Evolutionary conservation across 2,113 vertebrate genomes (phyloP).

Genomic region (Rhadina sibilatrix): DNA sequence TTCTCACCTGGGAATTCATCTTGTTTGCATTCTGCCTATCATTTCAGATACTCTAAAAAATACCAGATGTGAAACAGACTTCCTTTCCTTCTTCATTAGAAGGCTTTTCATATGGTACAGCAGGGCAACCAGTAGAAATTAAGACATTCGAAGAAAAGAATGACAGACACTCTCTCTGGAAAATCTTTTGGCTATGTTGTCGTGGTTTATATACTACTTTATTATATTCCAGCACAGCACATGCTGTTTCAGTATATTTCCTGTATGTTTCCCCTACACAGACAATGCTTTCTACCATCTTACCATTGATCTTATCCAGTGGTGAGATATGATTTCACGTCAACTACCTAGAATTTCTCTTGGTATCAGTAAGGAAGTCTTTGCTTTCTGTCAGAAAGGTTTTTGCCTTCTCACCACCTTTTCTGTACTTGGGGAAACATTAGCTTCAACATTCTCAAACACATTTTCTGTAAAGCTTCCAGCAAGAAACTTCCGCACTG

Average conservation of each 20-base stretch:
- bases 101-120: background rate
- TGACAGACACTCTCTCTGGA: background rate
- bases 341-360: background rate
- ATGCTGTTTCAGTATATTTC: background rate
- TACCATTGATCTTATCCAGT: background rate
- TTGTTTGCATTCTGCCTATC: background rate
- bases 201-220: background rate
- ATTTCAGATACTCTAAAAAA: background rate
- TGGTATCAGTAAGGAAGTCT: background rate
- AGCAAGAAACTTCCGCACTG: background rate
- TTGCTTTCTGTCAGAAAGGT: background rate
- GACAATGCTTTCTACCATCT: background rate
- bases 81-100: background rate
- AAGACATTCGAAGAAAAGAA: background rate
- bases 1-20: background rate
- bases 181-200: background rate
- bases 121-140: background rate
- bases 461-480: background rate
- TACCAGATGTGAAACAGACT: background rate
- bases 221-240: background rate
- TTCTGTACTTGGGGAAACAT: background rate
- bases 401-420: background rate
- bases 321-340: background rate
- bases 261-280: background rate
- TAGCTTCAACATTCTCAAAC: background rate